Percentiles rank a stretch among this genome's conserved stretches.
Conservation (phyloP, 2,888 invertebrate species). For the Polydrusus cervinus region DNA sequence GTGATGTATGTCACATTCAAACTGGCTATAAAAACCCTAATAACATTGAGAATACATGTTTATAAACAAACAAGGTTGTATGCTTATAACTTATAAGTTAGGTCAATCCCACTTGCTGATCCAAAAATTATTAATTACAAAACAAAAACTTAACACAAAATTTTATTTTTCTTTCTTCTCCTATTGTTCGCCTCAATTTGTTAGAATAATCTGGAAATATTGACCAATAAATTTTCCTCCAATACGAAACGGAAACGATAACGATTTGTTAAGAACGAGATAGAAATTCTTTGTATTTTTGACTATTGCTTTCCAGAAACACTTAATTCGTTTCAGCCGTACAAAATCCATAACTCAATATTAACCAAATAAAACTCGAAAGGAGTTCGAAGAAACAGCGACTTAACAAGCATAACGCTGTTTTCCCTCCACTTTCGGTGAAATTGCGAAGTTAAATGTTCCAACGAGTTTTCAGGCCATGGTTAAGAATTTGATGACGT, state of each 20-base stretch:
- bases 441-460: slow-evolving; percentile 30
- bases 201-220: slow-evolving; percentile 13
- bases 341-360: slow-evolving; percentile 42
- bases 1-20: too few species aligned
- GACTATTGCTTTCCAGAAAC: slow-evolving; percentile 27
- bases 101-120: background rate
- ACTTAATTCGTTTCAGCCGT: slow-evolving; percentile 33
- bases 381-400: slow-evolving; percentile 39
- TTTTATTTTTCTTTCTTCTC: background rate
- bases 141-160: background rate
- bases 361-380: slow-evolving; percentile 40
- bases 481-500: background rate
- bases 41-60: too few species aligned
- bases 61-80: too few species aligned
- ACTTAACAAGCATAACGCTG: slow-evolving; percentile 40
- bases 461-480: slow-evolving; percentile 25
- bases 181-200: slow-evolving; percentile 3
- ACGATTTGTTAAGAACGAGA: slow-evolving; percentile 26
- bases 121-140: slow-evolving; percentile 1
- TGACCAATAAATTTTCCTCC: slow-evolving; percentile 5
- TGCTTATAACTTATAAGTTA: too few species aligned
- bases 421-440: slow-evolving; percentile 35
- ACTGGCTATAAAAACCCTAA: too few species aligned
- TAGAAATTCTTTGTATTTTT: slow-evolving; percentile 27
- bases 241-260: slow-evolving; percentile 12